Base-by-base conservation (phyloP, 2,888 invertebrate species). In the Eupithecia centaureata region DNA sequence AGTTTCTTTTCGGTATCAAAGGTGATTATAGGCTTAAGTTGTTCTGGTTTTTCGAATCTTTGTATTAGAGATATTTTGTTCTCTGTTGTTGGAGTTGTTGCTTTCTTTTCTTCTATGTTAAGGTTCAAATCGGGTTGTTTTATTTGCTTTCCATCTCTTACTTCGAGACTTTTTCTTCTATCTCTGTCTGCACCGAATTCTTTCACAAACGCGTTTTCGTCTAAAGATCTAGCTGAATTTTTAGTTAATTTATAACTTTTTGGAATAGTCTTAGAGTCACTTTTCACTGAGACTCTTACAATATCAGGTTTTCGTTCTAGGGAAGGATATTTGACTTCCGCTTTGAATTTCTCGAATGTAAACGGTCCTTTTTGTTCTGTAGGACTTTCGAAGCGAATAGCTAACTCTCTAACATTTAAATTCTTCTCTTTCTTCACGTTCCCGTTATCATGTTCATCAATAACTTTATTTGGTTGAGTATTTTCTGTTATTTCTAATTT, bases 181-280 rank as follows among this genome's bases (percentile, higher is more conserved):
- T 91, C 86, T 57, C 81, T 81, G 3, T 89, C 90, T n/a, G 80
- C 79, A 0, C 95, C 95, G 74, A 95, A 96, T 80, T 96, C 96
- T 71, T 95, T 95, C 1, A 95, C 91, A 76, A 96, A 96, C 13
- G 96, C 96, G 73, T 95, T 96, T 77, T 96, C 96, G 83, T 96
- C 96, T 64, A 96, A 84, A 0, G 96, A 96, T 30, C 96, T 89
- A 0, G 96, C 95, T 0, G 95, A 94, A 72, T 95, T 94, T 79
- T 95, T 95, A 0, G 95, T 89, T 62, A 95, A 81, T 72, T 90
- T 92, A 68, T 90, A 91, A 25, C 94, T 94, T 76, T 94, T 94
- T 0, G 95, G 95, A 0, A 96, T 92, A 0, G 63, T 68, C 42
- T 67, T 70, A 1, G 85, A 83, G 30, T 83, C 85, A 59, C 82